Evolutionary conservation across 2,888 invertebrate species (phyloP).

Genomic region (Eurytoma californica): DNA sequence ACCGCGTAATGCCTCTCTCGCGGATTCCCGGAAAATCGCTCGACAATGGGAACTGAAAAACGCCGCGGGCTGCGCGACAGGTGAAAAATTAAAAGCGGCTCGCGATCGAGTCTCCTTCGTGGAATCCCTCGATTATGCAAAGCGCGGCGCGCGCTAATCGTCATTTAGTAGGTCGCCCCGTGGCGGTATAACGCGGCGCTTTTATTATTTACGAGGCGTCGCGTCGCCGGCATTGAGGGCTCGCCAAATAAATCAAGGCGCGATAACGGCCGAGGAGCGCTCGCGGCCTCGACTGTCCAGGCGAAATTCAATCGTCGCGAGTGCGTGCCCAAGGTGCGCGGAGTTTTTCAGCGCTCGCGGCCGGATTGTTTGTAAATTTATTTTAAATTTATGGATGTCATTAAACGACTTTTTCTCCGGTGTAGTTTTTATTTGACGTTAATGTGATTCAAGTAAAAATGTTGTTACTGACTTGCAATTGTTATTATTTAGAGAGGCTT

Average conservation of each 20-base stretch:
- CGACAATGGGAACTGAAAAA: background rate
- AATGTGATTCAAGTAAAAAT: too few species aligned
- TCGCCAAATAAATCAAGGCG: constrained; percentile 7
- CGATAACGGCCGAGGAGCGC: background rate
- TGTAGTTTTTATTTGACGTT: too few species aligned
- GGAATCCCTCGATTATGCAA: background rate
- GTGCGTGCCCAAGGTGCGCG: background rate
- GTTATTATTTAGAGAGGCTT: too few species aligned
- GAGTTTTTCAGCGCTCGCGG: background rate
- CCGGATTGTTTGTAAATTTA: background rate
- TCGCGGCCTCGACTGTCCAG: background rate
- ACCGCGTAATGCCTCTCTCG: background rate
- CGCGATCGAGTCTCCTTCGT: background rate
- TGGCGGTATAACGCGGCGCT: background rate
- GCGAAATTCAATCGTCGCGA: background rate
- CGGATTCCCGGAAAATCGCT: background rate
- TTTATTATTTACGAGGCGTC: background rate
- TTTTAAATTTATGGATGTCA: background rate
- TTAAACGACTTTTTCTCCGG: too few species aligned
- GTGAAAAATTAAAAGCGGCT: too few species aligned
- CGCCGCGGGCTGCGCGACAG: too few species aligned
- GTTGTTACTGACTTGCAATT: too few species aligned
- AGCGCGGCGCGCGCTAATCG: background rate
- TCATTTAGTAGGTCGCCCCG: constrained; percentile 2
- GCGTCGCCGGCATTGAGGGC: background rate